A percentile compares a stretch with the other conserved stretches of the same genome.
These are phyloP conservation scores for Lamprotornis superbus DNA, from an alignment of 2,113 vertebrate species.

Conservation along the genomic window DNA sequence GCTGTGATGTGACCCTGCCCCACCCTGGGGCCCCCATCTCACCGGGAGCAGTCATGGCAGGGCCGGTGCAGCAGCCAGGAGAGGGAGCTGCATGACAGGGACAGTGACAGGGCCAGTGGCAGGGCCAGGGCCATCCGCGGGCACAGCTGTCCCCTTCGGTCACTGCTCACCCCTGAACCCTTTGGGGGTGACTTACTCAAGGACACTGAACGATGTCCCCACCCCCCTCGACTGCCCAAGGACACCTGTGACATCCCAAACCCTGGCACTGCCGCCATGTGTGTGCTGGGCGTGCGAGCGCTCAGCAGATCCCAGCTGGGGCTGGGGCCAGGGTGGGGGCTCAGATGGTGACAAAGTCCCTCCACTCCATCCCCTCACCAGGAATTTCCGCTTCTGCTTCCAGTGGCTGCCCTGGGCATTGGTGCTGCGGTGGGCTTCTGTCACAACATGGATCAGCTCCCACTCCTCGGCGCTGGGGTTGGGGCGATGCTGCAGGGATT, in stretches of 20 bases:
- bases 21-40: background rate
- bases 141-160: constrained; percentile 59
- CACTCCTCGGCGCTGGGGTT: constrained; percentile 90
- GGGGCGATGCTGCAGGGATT: constrained; percentile 87
- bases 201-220: background rate
- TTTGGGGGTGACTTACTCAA: constrained; percentile 25
- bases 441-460: constrained; percentile 92
- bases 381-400: constrained; percentile 98
- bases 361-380: constrained; percentile 76
- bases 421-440: constrained; percentile 93
- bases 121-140: background rate
- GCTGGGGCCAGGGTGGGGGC: background rate
- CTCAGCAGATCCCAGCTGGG: background rate
- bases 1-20: background rate
- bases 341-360: rapidly evolving
- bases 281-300: rapidly evolving
- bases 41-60: background rate
- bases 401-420: constrained; percentile 96
- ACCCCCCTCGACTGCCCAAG: background rate
- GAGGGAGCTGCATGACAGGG: constrained; percentile 46
- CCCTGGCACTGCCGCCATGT: rapidly evolving
- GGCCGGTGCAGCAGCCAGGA: constrained; percentile 26
- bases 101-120: background rate
- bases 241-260: background rate
- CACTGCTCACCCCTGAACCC: constrained; percentile 37